A percentile compares a stretch with the other conserved stretches of the same genome.
These are phyloP conservation scores for Diploptera punctata DNA, from an alignment of 2,888 invertebrate genomes.

Conservation along the genomic window DNA sequence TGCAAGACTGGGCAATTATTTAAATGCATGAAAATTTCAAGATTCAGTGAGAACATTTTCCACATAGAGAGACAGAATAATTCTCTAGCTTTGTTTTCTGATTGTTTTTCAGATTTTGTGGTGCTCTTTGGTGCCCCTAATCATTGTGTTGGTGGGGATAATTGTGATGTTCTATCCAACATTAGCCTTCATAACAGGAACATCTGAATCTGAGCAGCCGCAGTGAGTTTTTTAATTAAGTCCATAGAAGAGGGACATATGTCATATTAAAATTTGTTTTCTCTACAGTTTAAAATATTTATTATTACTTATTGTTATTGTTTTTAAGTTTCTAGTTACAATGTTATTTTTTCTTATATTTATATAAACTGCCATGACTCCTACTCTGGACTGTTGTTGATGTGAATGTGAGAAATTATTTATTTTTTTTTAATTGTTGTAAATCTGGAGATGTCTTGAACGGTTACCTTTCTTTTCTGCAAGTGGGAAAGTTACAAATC, in stretches of 20 bases:
- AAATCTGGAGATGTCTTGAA: not conserved
- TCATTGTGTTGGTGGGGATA: constrained; percentile 34
- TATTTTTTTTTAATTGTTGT: not conserved
- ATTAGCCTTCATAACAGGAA: constrained; percentile 34
- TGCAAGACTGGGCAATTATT: too few relatives aligned
- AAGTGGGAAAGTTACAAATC: too few relatives aligned
- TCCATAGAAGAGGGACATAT: not conserved
- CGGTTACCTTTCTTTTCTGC: constrained; percentile 9
- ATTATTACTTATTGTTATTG: constrained; percentile 11
- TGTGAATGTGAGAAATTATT: not conserved
- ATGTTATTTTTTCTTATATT: too few relatives aligned
- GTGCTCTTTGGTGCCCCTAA: constrained; percentile 33
- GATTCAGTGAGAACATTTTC: too few relatives aligned
- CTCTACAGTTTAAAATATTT: not conserved
- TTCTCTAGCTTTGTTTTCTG: too few relatives aligned
- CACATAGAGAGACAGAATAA: too few relatives aligned
- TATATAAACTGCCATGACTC: too few relatives aligned
- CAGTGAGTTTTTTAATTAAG: not conserved
- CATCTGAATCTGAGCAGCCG: constrained; percentile 29
- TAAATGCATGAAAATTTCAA: too few relatives aligned
- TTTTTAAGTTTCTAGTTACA: not conserved
- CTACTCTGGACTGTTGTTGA: too few relatives aligned
- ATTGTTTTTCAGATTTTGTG: constrained; percentile 35
- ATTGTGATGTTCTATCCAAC: constrained; percentile 35
- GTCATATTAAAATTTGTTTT: not conserved